Base-by-base conservation (phyloP, 2,888 invertebrate species). In the Nezara viridula region DNA sequence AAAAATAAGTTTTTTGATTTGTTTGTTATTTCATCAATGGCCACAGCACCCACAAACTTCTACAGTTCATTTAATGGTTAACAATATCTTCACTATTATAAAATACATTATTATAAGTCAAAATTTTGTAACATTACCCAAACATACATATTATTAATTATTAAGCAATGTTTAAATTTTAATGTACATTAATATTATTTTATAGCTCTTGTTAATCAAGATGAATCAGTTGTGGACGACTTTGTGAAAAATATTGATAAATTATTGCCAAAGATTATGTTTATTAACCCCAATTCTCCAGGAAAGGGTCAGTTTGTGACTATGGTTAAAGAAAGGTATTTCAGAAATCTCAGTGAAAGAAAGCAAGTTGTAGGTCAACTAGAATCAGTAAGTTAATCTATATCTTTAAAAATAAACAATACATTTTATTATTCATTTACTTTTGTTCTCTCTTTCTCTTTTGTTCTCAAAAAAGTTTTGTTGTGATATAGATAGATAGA, bases 221-320 rank as follows among this genome's bases (percentile, higher is more conserved):
- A 89, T 44, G 86, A 60, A 27, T 37, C 50, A 44, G 12, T 60
- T 24, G 19, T 89, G 21, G 60, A 60, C 16, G 44, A 89, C 19
- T 89, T 89, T 27, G 49, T 89, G 10, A 60, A 66, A 27, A 85
- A 89, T 49, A 86, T 89, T 27, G 89, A 89, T 37, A 37, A 55
- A 37, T 49, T 50, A 9, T 47, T 89, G 16, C 85, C 85, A 24
- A 40, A 4, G 2, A 32, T 89, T 19, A 40, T 89, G 47, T 86
- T 86, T 81, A 0, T 89, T 6, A 60, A 86, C 19, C 85, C 52
- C 27, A 21, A 37, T 19, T 21, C 37, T 86, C 86, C 89, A 21
- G 40, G 66, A 19, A 12, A 47, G 0, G 40, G 27, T 16, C 16
- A 89, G 27, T 32, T 86, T 0, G 44, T 86, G 24, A 27, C 27